phyloP scores from a whole-genome alignment of 2,797 vertebrate species.

The Threskiornis aethiopicus region DNA sequence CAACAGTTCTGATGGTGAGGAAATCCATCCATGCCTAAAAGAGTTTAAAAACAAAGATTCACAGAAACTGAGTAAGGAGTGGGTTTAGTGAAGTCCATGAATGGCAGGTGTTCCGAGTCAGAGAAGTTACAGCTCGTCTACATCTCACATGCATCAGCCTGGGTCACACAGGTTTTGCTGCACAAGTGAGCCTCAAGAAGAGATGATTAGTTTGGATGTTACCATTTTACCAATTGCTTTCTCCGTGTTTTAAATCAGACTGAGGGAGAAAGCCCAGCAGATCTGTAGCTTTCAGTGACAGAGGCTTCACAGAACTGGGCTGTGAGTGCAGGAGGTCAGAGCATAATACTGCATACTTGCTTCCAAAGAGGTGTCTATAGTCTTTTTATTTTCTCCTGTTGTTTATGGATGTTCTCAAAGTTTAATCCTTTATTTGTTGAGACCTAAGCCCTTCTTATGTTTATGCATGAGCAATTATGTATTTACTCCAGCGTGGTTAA shows the following conservation, averaged over 20 bases:
- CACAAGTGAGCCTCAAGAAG: neutral
- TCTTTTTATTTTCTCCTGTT: neutral
- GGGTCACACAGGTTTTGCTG: neutral
- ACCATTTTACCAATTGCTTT: neutral
- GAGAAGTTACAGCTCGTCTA: fast-evolving
- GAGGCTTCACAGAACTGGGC: neutral
- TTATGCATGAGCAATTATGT: conserved; percentile 38
- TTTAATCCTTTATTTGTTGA: neutral
- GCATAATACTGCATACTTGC: fast-evolving
- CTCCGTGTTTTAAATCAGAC: fast-evolving
- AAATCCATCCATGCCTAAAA: neutral
- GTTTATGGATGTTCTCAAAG: neutral
- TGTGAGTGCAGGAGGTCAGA: neutral
- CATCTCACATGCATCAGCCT: neutral
- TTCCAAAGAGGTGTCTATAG: neutral
- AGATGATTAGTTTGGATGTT: neutral
- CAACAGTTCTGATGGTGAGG: neutral
- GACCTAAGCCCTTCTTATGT: neutral
- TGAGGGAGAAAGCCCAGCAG: neutral
- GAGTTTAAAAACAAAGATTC: neutral
- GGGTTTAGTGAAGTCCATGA: neutral
- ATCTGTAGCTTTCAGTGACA: neutral
- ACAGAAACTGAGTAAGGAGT: neutral
- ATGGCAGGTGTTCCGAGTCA: neutral
- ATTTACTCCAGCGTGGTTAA: neutral